Conservation (phyloP, 2,888 invertebrate species). For the Dermolepida albohirtum region DNA sequence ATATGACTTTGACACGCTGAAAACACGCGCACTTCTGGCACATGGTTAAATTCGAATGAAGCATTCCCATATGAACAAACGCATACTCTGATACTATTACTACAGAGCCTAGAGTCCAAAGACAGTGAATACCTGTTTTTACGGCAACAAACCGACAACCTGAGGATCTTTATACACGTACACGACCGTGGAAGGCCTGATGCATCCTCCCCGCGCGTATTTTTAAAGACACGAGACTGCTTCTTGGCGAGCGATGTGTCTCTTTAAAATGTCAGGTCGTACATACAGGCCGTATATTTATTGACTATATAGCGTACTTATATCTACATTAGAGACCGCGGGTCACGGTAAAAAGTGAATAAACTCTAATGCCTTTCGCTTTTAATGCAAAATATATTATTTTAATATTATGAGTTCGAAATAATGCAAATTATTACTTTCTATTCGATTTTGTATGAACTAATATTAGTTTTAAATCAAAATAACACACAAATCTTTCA, state of each 20-base stretch:
- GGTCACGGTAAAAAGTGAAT: slow-evolving; percentile 43
- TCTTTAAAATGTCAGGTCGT: slow-evolving; percentile 12
- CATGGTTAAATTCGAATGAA: slow-evolving; percentile 42
- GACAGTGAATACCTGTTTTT: slow-evolving; percentile 57
- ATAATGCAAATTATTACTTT: no score
- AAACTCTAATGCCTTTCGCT: slow-evolving; percentile 48
- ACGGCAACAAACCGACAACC: slow-evolving; percentile 46
- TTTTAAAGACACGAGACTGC: slow-evolving; percentile 1
- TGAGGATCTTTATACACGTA: slow-evolving; percentile 42
- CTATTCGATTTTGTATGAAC: no score
- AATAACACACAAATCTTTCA: no score
- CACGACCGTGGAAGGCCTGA: slow-evolving; percentile 31
- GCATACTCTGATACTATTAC: slow-evolving; percentile 45
- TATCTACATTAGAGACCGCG: no score
- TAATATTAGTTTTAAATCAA: no score
- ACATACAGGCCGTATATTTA: slow-evolving; percentile 13
- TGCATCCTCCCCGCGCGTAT: slow-evolving; percentile 45
- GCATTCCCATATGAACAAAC: slow-evolving; percentile 38
- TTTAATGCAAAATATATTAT: slow-evolving; percentile 29
- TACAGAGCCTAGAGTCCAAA: slow-evolving; percentile 41
- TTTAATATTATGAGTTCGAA: not conserved
- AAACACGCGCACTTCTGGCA: slow-evolving; percentile 17
- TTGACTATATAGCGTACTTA: no score
- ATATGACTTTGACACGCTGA: not conserved
- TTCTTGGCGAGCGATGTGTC: not conserved